These are phyloP conservation scores for Artibeus lituratus DNA, from an alignment of 2,797 vertebrate species.

Conservation along the genomic window DNA sequence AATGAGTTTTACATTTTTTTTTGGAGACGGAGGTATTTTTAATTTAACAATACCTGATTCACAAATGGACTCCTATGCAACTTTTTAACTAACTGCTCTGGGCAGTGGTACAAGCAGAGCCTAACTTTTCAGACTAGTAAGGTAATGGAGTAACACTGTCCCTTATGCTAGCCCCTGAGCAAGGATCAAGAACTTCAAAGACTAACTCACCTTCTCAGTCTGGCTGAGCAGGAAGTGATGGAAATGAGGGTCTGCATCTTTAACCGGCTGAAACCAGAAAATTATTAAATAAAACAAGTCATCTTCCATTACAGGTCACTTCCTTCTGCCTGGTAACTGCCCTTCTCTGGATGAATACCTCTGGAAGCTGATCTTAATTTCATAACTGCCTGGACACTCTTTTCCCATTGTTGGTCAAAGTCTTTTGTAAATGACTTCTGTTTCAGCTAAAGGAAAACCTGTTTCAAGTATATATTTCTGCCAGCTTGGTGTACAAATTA, in stretches of 20 bases:
- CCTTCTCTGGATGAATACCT: background rate
- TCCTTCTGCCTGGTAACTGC: background rate
- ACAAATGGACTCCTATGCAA: background rate
- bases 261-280: constrained; percentile 90
- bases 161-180: background rate
- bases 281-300: constrained; percentile 4
- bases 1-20: background rate
- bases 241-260: constrained; percentile 95
- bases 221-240: constrained; percentile 98
- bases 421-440: background rate
- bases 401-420: background rate
- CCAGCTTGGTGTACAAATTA: background rate
- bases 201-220: constrained; percentile 93
- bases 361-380: background rate
- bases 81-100: background rate
- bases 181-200: background rate
- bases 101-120: background rate
- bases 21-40: background rate
- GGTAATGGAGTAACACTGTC: background rate
- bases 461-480: background rate
- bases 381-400: background rate
- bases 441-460: background rate
- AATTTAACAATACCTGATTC: background rate
- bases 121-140: background rate
- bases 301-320: background rate